phyloP scores from a whole-genome alignment of 2,888 invertebrate genomes.

The Idaea dimidiata region DNA sequence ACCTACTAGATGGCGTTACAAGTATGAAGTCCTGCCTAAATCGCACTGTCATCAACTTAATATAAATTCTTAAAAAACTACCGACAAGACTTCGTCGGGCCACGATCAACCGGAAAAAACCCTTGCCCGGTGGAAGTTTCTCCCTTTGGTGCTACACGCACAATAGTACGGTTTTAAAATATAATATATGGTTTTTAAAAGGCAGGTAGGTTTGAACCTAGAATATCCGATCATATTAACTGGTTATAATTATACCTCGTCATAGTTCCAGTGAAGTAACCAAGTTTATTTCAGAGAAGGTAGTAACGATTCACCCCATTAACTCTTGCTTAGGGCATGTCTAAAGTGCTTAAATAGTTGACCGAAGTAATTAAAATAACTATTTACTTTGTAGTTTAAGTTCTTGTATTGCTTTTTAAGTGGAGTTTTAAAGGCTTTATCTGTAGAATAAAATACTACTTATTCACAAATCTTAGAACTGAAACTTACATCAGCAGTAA shows the following conservation, averaged over 20 bases:
- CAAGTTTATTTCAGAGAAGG: slow-evolving; percentile 59
- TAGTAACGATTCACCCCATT: slow-evolving; percentile 56
- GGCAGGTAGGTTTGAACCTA: neutral
- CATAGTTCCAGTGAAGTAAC: slow-evolving; percentile 42
- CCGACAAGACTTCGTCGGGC: no score
- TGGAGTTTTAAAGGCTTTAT: neutral
- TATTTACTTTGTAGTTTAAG: slow-evolving; percentile 18
- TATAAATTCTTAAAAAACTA: no score
- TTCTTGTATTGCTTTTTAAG: slow-evolving; percentile 8
- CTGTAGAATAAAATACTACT: neutral
- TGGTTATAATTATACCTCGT: slow-evolving; percentile 29
- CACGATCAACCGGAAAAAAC: no score
- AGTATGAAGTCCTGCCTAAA: no score
- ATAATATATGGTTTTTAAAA: no score
- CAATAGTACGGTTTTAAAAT: no score
- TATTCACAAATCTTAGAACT: neutral
- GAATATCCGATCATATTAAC: neutral
- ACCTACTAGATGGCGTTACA: no score
- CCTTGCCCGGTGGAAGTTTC: no score
- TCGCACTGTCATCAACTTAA: no score
- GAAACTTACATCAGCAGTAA: no score
- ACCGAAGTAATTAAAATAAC: slow-evolving; percentile 25
- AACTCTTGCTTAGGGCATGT: slow-evolving; percentile 51
- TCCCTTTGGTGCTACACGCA: no score
- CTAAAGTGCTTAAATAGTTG: slow-evolving; percentile 38